Evolutionary conservation across 1,140 invertebrate genomes (phyloP), one percentile per base, ranked within the genome.

Genomic region (Lepidotrigona ventralis): DNA sequence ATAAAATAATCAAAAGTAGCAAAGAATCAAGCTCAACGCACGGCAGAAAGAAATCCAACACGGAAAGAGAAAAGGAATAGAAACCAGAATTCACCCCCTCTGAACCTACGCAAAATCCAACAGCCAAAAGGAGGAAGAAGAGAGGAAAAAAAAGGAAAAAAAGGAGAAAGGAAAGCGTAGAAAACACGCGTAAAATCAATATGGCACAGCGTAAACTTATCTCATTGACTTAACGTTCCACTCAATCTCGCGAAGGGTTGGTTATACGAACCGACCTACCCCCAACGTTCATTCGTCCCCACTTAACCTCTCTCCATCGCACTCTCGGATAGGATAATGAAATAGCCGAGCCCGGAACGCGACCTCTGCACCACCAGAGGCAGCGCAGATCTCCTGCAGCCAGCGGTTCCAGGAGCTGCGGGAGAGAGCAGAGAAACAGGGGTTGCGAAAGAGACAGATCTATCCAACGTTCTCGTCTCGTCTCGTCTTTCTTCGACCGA

Each of bases 221-320:
- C 90, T 86, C 91, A 90, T 92, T 90, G 90, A 88, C 87, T 88
- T 87, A 88, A 90, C 90, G 85, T 85, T 90, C 90, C 86, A 85
- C 90, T 89, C 90, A 88, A 83, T 83, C 79, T 89, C 80, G 86
- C 85, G 53, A 86, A 87, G 80, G 79, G 71, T 85, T 56, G 58
- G 51, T n/a, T 64, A 70, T 46, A 71, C 33, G 75, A 79, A 46
- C 54, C 23, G 81, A 68, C 68, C 72, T 68, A 53, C 6, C 23
- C 63, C 56, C 56, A 33, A 33, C 63, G 29, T 56, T 81, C 60
- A n/a, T 5, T 23, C 56, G 26, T 39, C 33, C 11, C 19, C 26
- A 26, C 19, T 53, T 69, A 29, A 19, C 74, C n/a, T 19, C 54
- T 33, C 21, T 15, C 39, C 33, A 53, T 29, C 81, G 56, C 21